Evolutionary conservation across 1,140 invertebrate species (phyloP).

Genomic region (Neodiprion lecontei): DNA sequence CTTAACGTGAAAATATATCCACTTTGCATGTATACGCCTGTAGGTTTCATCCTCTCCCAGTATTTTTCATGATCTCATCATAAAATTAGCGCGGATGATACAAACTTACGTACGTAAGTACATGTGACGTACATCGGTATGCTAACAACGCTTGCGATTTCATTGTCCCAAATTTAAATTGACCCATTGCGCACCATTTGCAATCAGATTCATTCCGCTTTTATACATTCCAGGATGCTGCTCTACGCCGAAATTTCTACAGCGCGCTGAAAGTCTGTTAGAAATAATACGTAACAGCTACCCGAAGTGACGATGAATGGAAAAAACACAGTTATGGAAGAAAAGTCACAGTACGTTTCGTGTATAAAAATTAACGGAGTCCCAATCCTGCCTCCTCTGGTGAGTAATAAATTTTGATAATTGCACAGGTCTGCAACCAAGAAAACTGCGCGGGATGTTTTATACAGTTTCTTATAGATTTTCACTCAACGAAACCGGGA

Average conservation of each 20-base stretch:
- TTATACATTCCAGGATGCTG: not conserved
- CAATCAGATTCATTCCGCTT: too few species aligned
- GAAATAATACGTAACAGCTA: constrained; percentile 38
- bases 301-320: constrained; percentile 35
- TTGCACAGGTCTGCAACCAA: not conserved
- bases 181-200: too few species aligned
- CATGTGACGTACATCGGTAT: not conserved
- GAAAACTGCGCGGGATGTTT: too few species aligned
- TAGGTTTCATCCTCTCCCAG: not conserved
- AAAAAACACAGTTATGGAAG: constrained; percentile 20
- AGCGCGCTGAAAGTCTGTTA: constrained; percentile 20
- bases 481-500: too few species aligned
- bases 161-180: too few species aligned
- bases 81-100: too few species aligned
- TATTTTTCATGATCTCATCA: not conserved
- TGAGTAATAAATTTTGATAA: constrained; percentile 51
- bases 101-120: too few species aligned
- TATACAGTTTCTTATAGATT: too few species aligned
- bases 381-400: constrained; percentile 69
- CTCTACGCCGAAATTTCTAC: constrained; percentile 34
- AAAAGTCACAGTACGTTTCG: constrained; percentile 52
- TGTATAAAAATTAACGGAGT: constrained; percentile 69
- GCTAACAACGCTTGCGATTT: not conserved
- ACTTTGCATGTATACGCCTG: not conserved
- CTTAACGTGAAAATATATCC: too few species aligned